phyloP scores from a whole-genome alignment of 2,113 vertebrate genomes.

The Rhabdornis inornatus region DNA sequence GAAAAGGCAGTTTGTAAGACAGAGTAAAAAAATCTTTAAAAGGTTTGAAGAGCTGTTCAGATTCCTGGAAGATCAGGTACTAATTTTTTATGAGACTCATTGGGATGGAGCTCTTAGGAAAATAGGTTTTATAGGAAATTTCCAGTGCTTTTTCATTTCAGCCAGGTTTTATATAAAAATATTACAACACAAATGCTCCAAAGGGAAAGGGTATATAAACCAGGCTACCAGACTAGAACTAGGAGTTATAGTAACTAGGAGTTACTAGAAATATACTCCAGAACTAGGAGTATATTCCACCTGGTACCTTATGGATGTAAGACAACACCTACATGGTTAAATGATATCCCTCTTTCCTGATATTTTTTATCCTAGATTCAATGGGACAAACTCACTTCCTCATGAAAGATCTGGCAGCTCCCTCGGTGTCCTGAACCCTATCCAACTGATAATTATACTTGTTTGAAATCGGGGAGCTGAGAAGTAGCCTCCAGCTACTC shows the following conservation, averaged over 20 bases:
- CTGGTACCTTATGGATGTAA: background rate
- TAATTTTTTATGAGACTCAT: background rate
- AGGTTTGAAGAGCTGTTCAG: background rate
- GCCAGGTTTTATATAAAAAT: background rate
- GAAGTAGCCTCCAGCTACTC: conserved; percentile 54
- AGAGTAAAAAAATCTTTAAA: background rate
- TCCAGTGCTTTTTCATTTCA: background rate
- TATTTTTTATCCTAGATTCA: background rate
- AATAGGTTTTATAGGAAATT: background rate
- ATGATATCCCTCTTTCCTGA: background rate
- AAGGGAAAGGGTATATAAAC: background rate
- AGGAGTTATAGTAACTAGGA: too few species aligned
- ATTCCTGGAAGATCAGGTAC: background rate
- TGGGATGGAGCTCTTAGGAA: background rate
- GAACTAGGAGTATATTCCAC: background rate
- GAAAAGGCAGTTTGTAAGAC: background rate
- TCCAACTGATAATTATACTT: conserved; percentile 66
- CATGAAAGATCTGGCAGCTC: conserved; percentile 60
- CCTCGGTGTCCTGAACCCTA: conserved; percentile 38
- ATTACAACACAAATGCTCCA: background rate
- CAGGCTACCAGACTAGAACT: background rate
- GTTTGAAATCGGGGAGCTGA: conserved; percentile 45
- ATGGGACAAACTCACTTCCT: background rate
- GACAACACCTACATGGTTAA: background rate
- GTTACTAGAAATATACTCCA: too few species aligned